Evolutionary conservation across 1,140 invertebrate species (phyloP), one percentile per base, ranked within the genome.

Genomic region (Thrips palmi): DNA sequence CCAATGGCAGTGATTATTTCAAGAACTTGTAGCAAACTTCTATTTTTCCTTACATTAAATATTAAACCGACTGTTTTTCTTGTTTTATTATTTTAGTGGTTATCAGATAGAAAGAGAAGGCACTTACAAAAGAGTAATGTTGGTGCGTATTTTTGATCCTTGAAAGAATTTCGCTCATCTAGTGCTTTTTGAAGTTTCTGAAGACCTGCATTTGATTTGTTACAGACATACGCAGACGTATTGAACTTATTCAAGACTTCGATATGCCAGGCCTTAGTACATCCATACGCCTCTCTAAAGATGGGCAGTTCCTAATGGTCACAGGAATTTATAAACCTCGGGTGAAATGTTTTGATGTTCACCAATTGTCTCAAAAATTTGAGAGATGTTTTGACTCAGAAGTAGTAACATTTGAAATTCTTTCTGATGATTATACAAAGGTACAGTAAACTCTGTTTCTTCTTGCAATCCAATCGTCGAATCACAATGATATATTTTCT

Each of bases 201-300:
- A 21, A 18, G 27, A 33, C 20, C 25, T 21, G n/a, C 7, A 31
- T 12, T 34, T 36, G 49, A 40, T 19, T 46, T 43, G 43, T 51
- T 40, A 29, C 36, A 65, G 87, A 92, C 53, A 67, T 94, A 24
- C 67, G 86, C 44, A 70, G 77, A 47, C 63, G 87, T 51, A 94
- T 98, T 45, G 85, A 98, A 58, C 68, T 99, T 12, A 88, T 99
- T 49, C 94, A 99, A 62, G 94, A 98, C 55, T 98, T 98, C 71
- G 86, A 94, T 47, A 99, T 97, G 94, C 94, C 94, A 37, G 85
- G 72, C 41, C 65, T 97, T 1, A 93, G 87, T 52, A 82, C 74
- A 25, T 74, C 70, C 27, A 70, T 99, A 28, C 68, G 71, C 55
- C 66, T 89, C 31, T 85, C 91, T n/a, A 74, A 68, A 49, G 92